A percentile compares a stretch with the other conserved stretches of the same genome.
These are phyloP conservation scores for Cryptoleucopteryx plumbea DNA, from an alignment of 2,113 vertebrate genomes.

Conservation along the genomic window DNA sequence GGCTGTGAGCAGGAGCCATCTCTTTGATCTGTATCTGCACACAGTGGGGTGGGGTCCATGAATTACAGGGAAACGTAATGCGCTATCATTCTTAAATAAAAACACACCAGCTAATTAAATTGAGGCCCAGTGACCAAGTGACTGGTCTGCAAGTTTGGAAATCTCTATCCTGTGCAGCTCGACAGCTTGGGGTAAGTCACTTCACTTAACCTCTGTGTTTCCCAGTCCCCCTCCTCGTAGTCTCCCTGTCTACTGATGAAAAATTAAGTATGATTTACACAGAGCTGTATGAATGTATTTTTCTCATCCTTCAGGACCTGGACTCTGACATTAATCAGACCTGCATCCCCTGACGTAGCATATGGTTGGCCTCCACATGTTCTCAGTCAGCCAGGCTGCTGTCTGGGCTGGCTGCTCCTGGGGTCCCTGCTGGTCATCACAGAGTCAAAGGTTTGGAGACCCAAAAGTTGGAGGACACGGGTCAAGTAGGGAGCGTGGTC, in stretches of 20 bases:
- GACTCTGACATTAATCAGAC: constrained; percentile 9
- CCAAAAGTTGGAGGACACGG: fast-evolving
- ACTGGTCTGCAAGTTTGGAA: background rate
- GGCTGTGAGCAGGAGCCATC: background rate
- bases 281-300: background rate
- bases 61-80: constrained; percentile 23
- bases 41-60: constrained; percentile 18
- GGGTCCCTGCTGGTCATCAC: background rate
- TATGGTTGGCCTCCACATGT: background rate
- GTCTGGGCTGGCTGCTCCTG: background rate
- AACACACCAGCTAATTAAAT: constrained; percentile 27
- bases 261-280: constrained; percentile 39
- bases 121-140: background rate
- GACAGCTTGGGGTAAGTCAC: background rate
- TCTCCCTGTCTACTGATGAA: background rate
- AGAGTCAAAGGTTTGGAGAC: background rate
- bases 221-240: background rate
- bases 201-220: constrained; percentile 35
- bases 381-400: background rate
- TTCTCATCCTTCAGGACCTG: background rate
- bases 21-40: constrained; percentile 30
- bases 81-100: constrained; percentile 32
- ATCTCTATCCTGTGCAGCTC: background rate
- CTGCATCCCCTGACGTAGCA: background rate
- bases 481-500: background rate